Base-by-base conservation (phyloP, 2,113 vertebrate genomes). In the Passer domesticus region DNA sequence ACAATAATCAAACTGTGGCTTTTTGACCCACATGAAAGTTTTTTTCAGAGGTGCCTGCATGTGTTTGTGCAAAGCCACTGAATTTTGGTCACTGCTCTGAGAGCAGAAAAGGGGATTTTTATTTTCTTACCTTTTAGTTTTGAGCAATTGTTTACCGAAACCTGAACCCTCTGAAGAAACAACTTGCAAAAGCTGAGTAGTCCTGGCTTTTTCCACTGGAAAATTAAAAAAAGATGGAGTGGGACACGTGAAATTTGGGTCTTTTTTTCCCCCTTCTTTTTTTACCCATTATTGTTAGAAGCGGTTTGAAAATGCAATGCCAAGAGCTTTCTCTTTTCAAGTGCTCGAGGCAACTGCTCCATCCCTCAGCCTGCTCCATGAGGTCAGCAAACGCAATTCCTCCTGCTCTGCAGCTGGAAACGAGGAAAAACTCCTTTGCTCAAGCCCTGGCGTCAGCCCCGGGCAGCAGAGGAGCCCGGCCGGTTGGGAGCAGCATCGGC, bases 271-370 rank as follows among this genome's bases (percentile, higher is more conserved):
- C 3, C 17, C 3, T 63, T 41, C 4, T 76, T 84, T 78, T 93
- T 89, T 81, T 72, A 41, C 83, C 33, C 49, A 17, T 87, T 69
- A 53, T 93, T 94, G 92, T 96, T 86, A 92, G 74, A 84, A 84
- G 89, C 25, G 1, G 69, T 90, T 95, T 89, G 75, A 78, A 70
- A 84, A 84, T 0, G 20, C 81, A 35, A 0, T 52, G 87, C 94
- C 87, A 87, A 95, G 77, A 64, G 92, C 94, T 96, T 97, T 96
- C 92, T 95, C 96, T 96, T 95, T 89, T 89, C 55, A 68, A 94
- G 73, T 2, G 41, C 91, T 92, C 25, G 11, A 64, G 77, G 87
- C 89, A 64, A 83, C 80, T 2, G 2, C 55, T 80, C 63, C 8
- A 1, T 63, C 50, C 56, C 81, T 77, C 77, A 47, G 27, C n/a